phyloP scores from a whole-genome alignment of 2,888 invertebrate genomes.

The Ernsta delagoae region DNA sequence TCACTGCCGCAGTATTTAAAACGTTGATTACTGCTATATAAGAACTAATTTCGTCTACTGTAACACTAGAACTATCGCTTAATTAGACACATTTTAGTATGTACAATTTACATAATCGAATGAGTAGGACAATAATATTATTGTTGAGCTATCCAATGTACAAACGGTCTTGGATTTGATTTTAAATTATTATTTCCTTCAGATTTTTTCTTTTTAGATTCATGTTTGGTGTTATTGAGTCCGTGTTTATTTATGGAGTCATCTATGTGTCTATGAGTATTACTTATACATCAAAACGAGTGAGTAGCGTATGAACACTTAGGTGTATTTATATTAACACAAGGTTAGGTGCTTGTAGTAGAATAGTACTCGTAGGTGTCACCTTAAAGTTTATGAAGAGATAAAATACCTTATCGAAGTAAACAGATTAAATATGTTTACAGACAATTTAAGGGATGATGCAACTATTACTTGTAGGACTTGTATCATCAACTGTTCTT shows the following conservation, averaged over 20 bases:
- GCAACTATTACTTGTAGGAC: constrained; percentile 6
- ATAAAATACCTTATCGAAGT: constrained; percentile 13
- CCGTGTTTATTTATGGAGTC: neutral
- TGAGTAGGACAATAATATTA: neutral
- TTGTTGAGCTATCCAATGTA: neutral
- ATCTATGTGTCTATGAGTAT: neutral
- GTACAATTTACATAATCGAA: neutral
- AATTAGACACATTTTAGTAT: neutral
- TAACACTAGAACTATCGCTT: neutral
- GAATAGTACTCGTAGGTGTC: neutral
- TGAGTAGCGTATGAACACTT: too few relatives aligned
- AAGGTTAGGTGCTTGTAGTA: neutral
- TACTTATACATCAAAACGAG: neutral
- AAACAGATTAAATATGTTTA: constrained; percentile 6
- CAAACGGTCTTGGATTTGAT: neutral
- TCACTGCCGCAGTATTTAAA: neutral
- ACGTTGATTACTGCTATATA: neutral
- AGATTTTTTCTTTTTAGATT: neutral
- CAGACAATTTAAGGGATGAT: constrained; percentile 19
- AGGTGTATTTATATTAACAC: neutral
- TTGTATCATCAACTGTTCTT: constrained; percentile 10
- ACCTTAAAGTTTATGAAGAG: constrained; percentile 7
- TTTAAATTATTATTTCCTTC: neutral
- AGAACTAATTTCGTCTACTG: neutral
- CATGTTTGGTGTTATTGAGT: neutral